A percentile compares a stretch with the other conserved stretches of the same genome.
These are phyloP conservation scores for Aleiodes sp. DNA, from an alignment of 1,140 invertebrate species.

Conservation along the genomic window DNA sequence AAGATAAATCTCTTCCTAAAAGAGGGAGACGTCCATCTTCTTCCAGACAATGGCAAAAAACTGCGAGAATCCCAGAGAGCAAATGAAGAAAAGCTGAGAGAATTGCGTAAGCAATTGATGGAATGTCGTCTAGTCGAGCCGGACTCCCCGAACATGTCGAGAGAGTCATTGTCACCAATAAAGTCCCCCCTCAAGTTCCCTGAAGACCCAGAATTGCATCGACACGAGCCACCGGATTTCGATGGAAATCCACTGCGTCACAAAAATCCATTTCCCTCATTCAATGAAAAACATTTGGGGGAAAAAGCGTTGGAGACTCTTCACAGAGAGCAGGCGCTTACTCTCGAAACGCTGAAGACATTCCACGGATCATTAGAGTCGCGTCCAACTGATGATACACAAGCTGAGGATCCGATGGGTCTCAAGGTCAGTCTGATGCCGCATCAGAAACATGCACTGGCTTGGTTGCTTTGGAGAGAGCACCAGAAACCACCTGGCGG, in stretches of 20 bases:
- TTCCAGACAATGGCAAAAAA: background rate
- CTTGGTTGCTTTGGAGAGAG: slow-evolving; percentile 92
- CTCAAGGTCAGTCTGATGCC: slow-evolving; percentile 79
- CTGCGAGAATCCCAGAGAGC: background rate
- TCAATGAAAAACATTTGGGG: slow-evolving; percentile 29
- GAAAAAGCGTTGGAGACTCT: slow-evolving; percentile 70
- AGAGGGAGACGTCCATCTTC: background rate
- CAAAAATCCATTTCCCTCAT: background rate
- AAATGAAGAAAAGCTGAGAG: background rate
- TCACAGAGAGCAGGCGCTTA: slow-evolving; percentile 72
- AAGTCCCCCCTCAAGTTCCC: background rate
- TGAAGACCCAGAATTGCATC: background rate
- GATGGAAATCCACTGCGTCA: background rate
- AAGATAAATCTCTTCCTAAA: no score
- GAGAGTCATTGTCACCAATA: background rate
- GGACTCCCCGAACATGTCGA: background rate
- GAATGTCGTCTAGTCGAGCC: background rate
- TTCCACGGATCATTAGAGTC: slow-evolving; percentile 77
- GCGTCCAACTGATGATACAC: slow-evolving; percentile 71
- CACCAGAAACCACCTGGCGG: slow-evolving; percentile 83
- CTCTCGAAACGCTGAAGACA: slow-evolving; percentile 75
- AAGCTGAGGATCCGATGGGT: slow-evolving; percentile 71
- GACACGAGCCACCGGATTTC: background rate
- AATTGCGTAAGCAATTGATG: background rate
- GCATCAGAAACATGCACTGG: slow-evolving; percentile 87